A percentile compares a stretch with the other conserved stretches of the same genome.
phyloP scores from a whole-genome alignment of 2,888 invertebrate species.

The Ceriagrion tenellum region DNA sequence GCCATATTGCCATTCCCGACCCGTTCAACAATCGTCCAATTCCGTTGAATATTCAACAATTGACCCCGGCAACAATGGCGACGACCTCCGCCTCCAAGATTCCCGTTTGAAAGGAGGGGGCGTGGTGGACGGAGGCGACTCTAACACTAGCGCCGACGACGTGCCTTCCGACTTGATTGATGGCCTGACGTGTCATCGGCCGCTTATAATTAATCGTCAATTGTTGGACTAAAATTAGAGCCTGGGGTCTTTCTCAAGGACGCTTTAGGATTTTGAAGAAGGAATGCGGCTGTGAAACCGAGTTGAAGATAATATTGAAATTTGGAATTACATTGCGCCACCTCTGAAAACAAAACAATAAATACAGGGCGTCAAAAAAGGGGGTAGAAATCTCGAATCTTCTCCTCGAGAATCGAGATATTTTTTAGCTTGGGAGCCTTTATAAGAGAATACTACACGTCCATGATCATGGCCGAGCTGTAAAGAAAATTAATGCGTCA shows the following conservation, averaged over 20 bases:
- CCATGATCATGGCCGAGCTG: too few species aligned
- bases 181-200: not conserved
- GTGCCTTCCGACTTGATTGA: not conserved
- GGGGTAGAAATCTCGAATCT: too few species aligned
- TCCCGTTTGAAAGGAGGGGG: not conserved
- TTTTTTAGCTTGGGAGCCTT: too few species aligned
- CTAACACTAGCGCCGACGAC: not conserved
- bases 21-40: slow-evolving; percentile 17
- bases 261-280: not conserved
- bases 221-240: not conserved
- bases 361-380: too few species aligned
- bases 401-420: too few species aligned
- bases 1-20: slow-evolving; percentile 31
- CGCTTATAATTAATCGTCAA: slow-evolving; percentile 14
- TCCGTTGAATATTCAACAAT: slow-evolving; percentile 50
- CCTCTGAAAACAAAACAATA: not conserved
- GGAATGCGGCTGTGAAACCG: not conserved
- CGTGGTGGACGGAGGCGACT: not conserved
- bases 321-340: not conserved
- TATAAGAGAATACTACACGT: too few species aligned
- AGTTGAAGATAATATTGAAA: not conserved
- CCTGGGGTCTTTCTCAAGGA: not conserved
- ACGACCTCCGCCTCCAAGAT: not conserved
- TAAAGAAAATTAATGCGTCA: too few species aligned
- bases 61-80: not conserved